Conservation (phyloP, 2,113 vertebrate species). For the Danio rerio region GRCz12tu NC_133177.1:8357501-8358000, state of each 20-base stretch:
- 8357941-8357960: neutral
- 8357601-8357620: neutral
- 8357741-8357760: slow-evolving; percentile 36
- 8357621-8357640: neutral
- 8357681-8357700: neutral
- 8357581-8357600: slow-evolving; percentile 14
- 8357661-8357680: neutral
- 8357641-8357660: neutral
- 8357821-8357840: slow-evolving; percentile 25
- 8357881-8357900: slow-evolving; percentile 35
- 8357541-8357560: slow-evolving; percentile 22
- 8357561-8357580: neutral
- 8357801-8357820: slow-evolving; percentile 2
- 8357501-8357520: slow-evolving; percentile 4
- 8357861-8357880: slow-evolving; percentile 38
- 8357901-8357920: neutral
- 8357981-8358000: neutral
- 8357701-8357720: slow-evolving; percentile 3
- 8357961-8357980: neutral
- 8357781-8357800: slow-evolving; percentile 25
- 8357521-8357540: slow-evolving; percentile 45
- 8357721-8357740: slow-evolving; percentile 46
- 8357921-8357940: slow-evolving; percentile 14
- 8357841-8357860: slow-evolving; percentile 17
- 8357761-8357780: neutral